Percentiles rank a stretch among this genome's conserved stretches.
Evolutionary conservation across 2,113 vertebrate genomes (phyloP).

Genomic region (Harpagus bidentatus): DNA sequence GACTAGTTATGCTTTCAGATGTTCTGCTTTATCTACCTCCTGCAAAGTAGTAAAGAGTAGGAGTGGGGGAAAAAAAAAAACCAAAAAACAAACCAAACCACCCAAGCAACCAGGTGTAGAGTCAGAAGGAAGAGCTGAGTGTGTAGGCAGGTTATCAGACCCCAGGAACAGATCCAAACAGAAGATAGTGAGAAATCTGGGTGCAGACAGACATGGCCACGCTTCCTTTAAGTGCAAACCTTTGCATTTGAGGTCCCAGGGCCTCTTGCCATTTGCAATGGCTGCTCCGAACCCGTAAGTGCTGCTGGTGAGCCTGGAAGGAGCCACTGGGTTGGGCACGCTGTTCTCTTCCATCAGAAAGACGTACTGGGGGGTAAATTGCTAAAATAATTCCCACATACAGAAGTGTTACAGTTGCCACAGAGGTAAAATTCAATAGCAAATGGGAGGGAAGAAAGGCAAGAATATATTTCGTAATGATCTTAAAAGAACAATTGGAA

Average conservation of each 20-base stretch:
- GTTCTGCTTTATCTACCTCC: background rate
- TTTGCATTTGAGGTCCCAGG: background rate
- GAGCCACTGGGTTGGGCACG: rapidly evolving
- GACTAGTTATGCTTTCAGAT: background rate
- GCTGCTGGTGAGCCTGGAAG: background rate
- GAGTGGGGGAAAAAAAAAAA: background rate
- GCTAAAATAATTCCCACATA: background rate
- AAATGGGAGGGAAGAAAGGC: background rate
- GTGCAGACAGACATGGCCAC: rapidly evolving
- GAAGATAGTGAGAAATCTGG: rapidly evolving
- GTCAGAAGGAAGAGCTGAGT: background rate
- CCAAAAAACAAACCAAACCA: too few relatives aligned
- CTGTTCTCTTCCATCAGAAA: background rate
- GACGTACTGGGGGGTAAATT: too few relatives aligned
- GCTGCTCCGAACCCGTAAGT: rapidly evolving
- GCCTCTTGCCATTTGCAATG: background rate
- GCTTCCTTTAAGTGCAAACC: background rate
- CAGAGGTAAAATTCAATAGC: background rate
- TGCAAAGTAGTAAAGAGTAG: background rate
- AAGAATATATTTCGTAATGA: background rate
- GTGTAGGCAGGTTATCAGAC: background rate
- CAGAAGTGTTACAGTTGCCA: background rate
- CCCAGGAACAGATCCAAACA: background rate
- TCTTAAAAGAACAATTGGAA: background rate
- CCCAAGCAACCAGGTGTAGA: background rate